Evolutionary conservation across 2,888 invertebrate genomes (phyloP), one percentile per base, ranked within the genome.

Genomic region (Xanthorhoe spadicearia): DNA sequence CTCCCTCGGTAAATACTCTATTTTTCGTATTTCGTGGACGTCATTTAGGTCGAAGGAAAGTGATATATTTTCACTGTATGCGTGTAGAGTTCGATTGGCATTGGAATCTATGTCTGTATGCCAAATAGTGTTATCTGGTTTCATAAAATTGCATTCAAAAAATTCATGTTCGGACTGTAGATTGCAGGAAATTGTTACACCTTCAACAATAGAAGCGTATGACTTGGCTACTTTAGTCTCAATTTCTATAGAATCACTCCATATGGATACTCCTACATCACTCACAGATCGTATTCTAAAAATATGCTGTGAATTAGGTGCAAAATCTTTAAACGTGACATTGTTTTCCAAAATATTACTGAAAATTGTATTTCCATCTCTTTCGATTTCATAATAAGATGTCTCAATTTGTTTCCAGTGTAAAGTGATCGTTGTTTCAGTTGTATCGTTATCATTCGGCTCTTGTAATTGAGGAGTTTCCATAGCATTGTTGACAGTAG

Each of bases 351-450:
- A 72, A 18, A 91, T 85, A 66, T 87, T 85, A 19, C 80, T 89
- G 70, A 85, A 88, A 53, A 89, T 53, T 28, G 46, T 68, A 6
- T 69, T 66, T 1, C 82, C 85, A 68, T 91, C 86, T 81, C 83
- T 84, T 72, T 90, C 88, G 19, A 92, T 84, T 80, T 92, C 92
- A 64, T 88, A 88, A 69, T 81, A 86, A 61, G 66, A 63, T 2
- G 77, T 83, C n/a, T 77, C 65, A 9, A 75, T 70, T 35, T 66
- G n/a, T 0, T 82, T 73, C 92, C 91, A 92, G 17, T 77, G 68
- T 46, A 91, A 59, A 19, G 76, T 75, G 5, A 90, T 75, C 10
- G 81, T 77, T 23, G 77, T 83, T 6, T 82, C 61, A 15, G 82
- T 81, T 46, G 77, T 77, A 56, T 81, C 75, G 15, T 75, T 72